A percentile compares a stretch with the other conserved stretches of the same genome.
Evolutionary conservation across 2,888 invertebrate species (phyloP).

Genomic region (Agrotis puta): DNA sequence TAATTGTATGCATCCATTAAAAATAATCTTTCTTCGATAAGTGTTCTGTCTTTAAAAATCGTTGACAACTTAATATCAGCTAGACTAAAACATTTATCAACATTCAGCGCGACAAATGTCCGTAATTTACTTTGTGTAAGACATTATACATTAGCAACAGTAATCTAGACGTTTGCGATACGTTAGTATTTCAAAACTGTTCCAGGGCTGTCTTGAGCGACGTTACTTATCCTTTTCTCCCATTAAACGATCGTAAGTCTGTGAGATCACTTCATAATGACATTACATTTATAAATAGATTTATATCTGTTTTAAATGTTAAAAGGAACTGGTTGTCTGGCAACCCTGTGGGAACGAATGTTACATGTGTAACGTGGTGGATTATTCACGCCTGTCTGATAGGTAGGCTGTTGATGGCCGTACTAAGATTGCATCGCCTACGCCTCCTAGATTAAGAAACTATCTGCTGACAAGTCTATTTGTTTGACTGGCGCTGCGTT

Average conservation of each 20-base stretch:
- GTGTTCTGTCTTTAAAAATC: slow-evolving; percentile 1
- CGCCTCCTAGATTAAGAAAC: slow-evolving; percentile 76
- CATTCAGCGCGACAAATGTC: slow-evolving; percentile 47
- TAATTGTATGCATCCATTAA: background rate
- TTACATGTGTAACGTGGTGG: slow-evolving; percentile 72
- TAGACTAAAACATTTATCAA: slow-evolving; percentile 37
- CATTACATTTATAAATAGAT: slow-evolving; percentile 55
- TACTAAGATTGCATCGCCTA: slow-evolving; percentile 80
- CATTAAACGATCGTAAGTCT: slow-evolving; percentile 42
- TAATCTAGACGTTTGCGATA: slow-evolving; percentile 51
- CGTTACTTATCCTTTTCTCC: slow-evolving; percentile 52
- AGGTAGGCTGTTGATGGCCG: slow-evolving; percentile 72
- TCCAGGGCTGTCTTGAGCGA: slow-evolving; percentile 40
- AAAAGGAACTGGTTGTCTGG: slow-evolving; percentile 36
- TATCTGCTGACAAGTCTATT: slow-evolving; percentile 80
- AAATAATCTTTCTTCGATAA: background rate
- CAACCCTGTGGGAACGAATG: slow-evolving; percentile 65
- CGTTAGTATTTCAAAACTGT: slow-evolving; percentile 46
- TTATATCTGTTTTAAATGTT: slow-evolving; percentile 47
- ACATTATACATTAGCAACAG: slow-evolving; percentile 44
- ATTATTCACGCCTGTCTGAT: slow-evolving; percentile 76
- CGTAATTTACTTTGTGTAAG: slow-evolving; percentile 54
- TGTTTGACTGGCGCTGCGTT: slow-evolving; percentile 67
- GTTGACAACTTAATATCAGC: slow-evolving; percentile 33
- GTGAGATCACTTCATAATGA: slow-evolving; percentile 43